Base-by-base conservation (phyloP, 2,888 invertebrate species). In the Melanotus villosus region DNA sequence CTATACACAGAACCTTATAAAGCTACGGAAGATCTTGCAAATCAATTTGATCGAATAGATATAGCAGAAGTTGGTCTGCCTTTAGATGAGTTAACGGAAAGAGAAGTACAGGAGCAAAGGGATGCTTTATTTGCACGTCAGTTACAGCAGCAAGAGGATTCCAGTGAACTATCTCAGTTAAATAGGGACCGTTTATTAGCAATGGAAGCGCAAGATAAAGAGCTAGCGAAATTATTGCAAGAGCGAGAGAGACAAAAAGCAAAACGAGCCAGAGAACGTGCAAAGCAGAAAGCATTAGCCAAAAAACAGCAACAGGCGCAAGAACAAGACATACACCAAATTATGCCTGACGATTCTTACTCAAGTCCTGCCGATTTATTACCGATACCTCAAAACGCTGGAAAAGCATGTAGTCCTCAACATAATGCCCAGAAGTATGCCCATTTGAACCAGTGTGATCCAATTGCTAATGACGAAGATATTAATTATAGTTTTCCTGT, bases 201-300 rank as follows among this genome's bases (percentile, higher is more conserved):
- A 1, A 92, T 93, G 76, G 93, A 94, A 84, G 92, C 92, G 0
- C 93, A 93, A 82, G 93, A 94, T 79, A 90, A 92, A 70, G 93
- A 93, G 82, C 82, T 93, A 56, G 93, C 93, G 1, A 89, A 90
- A 81, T 88, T 93, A 85, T 83, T 94, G 47, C 93, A 93, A 81
- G 93, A 93, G 80, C 86, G 90, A 77, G 93, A 93, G 82, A 88
- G 90, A 76, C 90, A 90, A 14, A 91, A 91, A 81, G 89, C 90
- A 1, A 89, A 89, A 77, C 86, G 92, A 71, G 92, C 92, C 5
- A 88, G 90, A 76, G 93, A 93, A 79, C 87, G 90, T 76, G 92
- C 92, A 10, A 88, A 90, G 65, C 88, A 89, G 75, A 90, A 90
- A 78, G 89, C 90, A 23, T 80, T 87, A 54, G 83, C 85, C 2